These are phyloP conservation scores for Andricus quercusramuli DNA, from an alignment of 2,888 invertebrate genomes.

Conservation along the genomic window DNA sequence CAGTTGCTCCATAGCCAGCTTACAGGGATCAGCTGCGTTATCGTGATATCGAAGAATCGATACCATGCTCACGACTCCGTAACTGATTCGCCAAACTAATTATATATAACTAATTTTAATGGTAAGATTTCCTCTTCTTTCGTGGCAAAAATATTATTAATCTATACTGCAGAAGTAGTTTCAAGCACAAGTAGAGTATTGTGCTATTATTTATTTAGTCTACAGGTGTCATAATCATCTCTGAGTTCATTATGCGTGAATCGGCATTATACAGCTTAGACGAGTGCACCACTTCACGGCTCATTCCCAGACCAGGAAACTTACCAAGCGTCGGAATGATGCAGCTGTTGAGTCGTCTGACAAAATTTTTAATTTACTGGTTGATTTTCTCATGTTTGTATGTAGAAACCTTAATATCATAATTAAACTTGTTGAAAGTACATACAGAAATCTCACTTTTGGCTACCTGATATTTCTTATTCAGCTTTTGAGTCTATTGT, in stretches of 20 bases:
- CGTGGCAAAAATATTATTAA: no score
- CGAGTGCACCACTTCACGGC: conserved; percentile 2
- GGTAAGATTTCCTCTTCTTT: no score
- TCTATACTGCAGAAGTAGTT: neutral
- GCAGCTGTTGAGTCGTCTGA: neutral
- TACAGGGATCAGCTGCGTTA: conserved; percentile 1
- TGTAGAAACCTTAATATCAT: neutral
- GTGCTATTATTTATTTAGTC: conserved; percentile 7
- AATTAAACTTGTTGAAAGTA: neutral
- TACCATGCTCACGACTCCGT: neutral
- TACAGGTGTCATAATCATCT: conserved; percentile 4
- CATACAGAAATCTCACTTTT: no score
- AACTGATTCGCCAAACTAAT: neutral
- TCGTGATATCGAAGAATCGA: conserved; percentile 18
- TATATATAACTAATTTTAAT: no score
- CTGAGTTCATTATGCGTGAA: conserved; percentile 7
- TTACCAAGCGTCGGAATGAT: neutral
- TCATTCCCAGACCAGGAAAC: neutral
- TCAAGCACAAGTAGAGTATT: neutral
- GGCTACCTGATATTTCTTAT: neutral
- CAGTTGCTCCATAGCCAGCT: conserved; percentile 7
- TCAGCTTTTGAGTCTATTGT: neutral
- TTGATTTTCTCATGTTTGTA: neutral
- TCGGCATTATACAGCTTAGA: neutral
- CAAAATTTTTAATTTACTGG: neutral